Evolutionary conservation across 1,140 invertebrate genomes (phyloP), one percentile per base, ranked within the genome.

Genomic region (Pygmarrhopalites habei): DNA sequence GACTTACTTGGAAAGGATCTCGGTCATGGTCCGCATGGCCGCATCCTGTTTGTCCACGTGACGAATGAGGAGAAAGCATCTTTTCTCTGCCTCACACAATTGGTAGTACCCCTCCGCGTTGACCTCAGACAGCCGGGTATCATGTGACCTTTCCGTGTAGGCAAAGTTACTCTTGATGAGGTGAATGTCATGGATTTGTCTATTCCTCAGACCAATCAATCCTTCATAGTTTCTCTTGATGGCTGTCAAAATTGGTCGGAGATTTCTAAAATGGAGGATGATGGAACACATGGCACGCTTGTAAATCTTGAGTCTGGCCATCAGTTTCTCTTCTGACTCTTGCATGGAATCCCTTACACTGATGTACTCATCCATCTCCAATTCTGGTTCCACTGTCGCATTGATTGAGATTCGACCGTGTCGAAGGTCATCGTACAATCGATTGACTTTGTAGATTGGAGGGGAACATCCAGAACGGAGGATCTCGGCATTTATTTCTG

Each of bases 141-240:
- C 62, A 44, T 65, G 41, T n/a, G 23, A 30, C 17, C 25, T 21
- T 30, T 62, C 60, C 12, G 59, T 43, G 29, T 60, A 55, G 21
- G 57, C 30, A 32, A 70, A 43, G 17, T 52, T 47, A 29, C 28
- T 46, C 35, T 65, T 65, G n/a, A 57, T 26, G 10, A 52, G 35
- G 7, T 60, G 26, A 2, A 57, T 44, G 10, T 62, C 30, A 14
- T 30, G 53, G 2, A 70, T 25, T 58, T 70, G 65, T 23, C 30
- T 10, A 4, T 62, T 52, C 25, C 60, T 43, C 17, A 65, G 28
- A 4, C 23, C 41, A 3, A 70, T 30, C 43, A 70, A 30, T 23
- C 28, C 51, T 15, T 70, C 69, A 44, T 67, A 70, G n/a, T 52
- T 67, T 47, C 58, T 61, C 28, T 70, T 70, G 14, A 70, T 67